These are phyloP conservation scores for Rhinatrema bivittatum DNA, from an alignment of 2,797 vertebrate species.

Conservation along the genomic window DNA sequence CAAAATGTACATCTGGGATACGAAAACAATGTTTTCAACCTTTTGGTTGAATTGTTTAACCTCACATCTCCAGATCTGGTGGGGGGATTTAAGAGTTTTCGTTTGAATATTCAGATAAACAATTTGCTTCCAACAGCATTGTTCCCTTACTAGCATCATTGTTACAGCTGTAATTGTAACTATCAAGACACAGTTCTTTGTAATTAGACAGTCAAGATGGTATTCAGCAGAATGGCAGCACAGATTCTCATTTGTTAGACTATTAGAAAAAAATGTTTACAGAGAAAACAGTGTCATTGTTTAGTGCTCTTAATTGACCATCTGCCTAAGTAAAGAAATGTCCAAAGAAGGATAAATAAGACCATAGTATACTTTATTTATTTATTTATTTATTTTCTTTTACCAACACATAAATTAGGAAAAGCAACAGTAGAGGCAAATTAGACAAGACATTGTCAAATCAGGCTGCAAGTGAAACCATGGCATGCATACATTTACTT, in stretches of 20 bases:
- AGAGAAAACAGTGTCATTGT: slow-evolving; percentile 74
- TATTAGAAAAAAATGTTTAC: slow-evolving; percentile 76
- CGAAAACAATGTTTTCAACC: slow-evolving; percentile 61
- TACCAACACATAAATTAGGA: slow-evolving; percentile 54
- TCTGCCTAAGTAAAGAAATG: slow-evolving; percentile 69
- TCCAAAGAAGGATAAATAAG: slow-evolving; percentile 70
- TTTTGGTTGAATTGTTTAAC: slow-evolving; percentile 56
- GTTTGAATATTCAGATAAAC: slow-evolving; percentile 67
- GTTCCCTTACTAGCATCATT: slow-evolving; percentile 61
- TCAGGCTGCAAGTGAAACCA: slow-evolving; percentile 46
- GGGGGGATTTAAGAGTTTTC: slow-evolving; percentile 59
- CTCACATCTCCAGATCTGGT: slow-evolving; percentile 52
- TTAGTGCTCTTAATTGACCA: slow-evolving; percentile 77
- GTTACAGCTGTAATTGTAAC: slow-evolving; percentile 75
- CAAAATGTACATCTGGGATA: slow-evolving; percentile 61
- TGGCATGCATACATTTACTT: slow-evolving; percentile 42
- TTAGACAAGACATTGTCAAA: slow-evolving; percentile 52
- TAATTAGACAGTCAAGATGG: slow-evolving; percentile 78
- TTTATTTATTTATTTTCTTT: slow-evolving; percentile 60
- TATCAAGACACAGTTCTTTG: slow-evolving; percentile 72
- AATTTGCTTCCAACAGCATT: slow-evolving; percentile 64
- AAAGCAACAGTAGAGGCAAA: slow-evolving; percentile 45
- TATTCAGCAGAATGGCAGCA: slow-evolving; percentile 66
- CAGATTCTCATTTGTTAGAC: slow-evolving; percentile 71
- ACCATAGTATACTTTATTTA: slow-evolving; percentile 44